Evolutionary conservation across 2,113 vertebrate species (phyloP).

Genomic region (Pandion haliaetus): DNA sequence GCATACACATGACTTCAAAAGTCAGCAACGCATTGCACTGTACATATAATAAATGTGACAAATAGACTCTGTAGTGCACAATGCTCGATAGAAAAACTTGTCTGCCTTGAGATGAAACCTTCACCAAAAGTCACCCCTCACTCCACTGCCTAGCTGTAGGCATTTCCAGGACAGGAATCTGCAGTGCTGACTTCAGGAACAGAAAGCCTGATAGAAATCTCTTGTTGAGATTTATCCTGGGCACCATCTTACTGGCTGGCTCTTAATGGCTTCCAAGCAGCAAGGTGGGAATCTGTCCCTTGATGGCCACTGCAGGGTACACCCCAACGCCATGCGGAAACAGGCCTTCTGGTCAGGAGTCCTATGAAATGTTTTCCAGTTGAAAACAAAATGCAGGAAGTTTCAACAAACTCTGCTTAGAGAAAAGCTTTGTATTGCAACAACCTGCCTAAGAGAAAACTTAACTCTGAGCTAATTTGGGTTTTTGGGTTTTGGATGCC

Average conservation of each 20-base stretch:
- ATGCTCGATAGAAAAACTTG: not conserved
- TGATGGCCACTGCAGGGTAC: not conserved
- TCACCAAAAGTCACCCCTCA: not conserved
- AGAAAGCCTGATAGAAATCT: not conserved
- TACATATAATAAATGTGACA: not conserved
- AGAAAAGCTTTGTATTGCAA: not conserved
- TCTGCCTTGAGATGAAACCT: not conserved
- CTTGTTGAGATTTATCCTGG: not conserved
- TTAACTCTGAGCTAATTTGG: not conserved
- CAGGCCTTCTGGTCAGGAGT: not conserved
- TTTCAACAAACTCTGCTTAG: not conserved
- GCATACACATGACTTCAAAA: not conserved
- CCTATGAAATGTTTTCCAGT: not conserved
- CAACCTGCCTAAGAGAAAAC: not conserved
- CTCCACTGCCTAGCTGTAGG: not conserved
- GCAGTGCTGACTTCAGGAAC: not conserved
- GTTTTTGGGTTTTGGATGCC: not conserved
- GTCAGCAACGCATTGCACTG: not conserved
- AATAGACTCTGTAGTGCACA: not conserved
- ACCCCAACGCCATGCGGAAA: not conserved
- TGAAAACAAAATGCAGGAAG: not conserved
- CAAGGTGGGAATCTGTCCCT: not conserved
- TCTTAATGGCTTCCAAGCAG: not conserved
- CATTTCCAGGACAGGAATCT: no score
- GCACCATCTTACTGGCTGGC: not conserved